phyloP scores from a whole-genome alignment of 2,888 invertebrate genomes.

The Ochlodes sylvanus region DNA sequence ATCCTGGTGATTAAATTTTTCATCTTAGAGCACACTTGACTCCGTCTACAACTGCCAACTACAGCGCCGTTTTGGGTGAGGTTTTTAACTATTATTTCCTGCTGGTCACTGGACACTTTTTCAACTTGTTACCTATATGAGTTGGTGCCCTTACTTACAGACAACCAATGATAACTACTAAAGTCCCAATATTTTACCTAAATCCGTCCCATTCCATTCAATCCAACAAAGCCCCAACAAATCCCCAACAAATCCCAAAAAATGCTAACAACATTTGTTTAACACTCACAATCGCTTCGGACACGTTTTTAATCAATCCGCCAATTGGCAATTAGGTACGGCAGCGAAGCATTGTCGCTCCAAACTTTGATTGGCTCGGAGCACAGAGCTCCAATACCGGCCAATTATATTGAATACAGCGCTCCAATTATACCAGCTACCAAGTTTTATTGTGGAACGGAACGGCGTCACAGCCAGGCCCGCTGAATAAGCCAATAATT shows the following conservation, averaged over 20 bases:
- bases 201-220: neutral
- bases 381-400: conserved; percentile 61
- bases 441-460: conserved; percentile 72
- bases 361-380: conserved; percentile 77
- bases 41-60: no score
- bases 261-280: conserved; percentile 33
- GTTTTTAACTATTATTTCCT: no score
- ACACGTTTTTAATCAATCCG: conserved; percentile 58
- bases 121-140: no score
- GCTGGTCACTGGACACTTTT: no score
- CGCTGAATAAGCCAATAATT: conserved; percentile 77
- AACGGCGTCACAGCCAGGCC: conserved; percentile 73
- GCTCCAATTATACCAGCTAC: conserved; percentile 71
- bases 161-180: no score
- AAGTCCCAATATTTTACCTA: no score
- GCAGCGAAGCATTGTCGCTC: conserved; percentile 64
- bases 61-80: no score
- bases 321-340: conserved; percentile 72
- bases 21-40: no score
- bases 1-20: no score
- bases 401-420: conserved; percentile 77
- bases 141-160: no score
- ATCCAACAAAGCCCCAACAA: conserved; percentile 10
- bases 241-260: conserved; percentile 14
- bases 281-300: conserved; percentile 37